A percentile compares a stretch with the other conserved stretches of the same genome.
Evolutionary conservation across 2,797 vertebrate genomes (phyloP).

Genomic region (Acanthurus lineatus): DNA sequence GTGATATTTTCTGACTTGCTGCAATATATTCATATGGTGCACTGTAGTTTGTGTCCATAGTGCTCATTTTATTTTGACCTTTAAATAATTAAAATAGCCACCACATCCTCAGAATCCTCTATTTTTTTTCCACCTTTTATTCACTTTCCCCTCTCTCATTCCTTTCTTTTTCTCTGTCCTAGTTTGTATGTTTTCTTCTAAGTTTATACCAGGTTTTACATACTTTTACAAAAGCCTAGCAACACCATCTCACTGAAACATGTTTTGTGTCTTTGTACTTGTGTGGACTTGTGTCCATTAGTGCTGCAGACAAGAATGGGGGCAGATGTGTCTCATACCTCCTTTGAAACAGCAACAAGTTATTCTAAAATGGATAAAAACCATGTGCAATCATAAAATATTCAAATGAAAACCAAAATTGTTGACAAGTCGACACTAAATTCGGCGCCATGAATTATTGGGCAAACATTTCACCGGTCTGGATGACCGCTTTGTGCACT

Average conservation of each 20-base stretch:
- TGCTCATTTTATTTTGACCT: conserved; percentile 49
- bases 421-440: neutral
- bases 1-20: conserved; percentile 25
- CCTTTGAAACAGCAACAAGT: neutral
- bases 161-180: neutral
- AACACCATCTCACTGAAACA: neutral
- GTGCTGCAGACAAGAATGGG: neutral
- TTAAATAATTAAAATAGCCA: conserved; percentile 57
- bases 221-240: neutral
- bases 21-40: conserved; percentile 38
- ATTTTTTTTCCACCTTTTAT: neutral
- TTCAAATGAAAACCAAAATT: neutral
- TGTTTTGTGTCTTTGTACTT: neutral
- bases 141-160: conserved; percentile 12
- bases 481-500: neutral
- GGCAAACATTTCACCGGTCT: neutral
- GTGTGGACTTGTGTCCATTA: neutral
- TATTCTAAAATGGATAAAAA: neutral
- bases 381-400: neutral
- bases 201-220: neutral
- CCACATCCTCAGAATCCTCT: neutral
- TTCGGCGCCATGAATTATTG: neutral
- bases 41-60: conserved; percentile 23
- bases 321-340: neutral
- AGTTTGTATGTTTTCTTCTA: neutral